phyloP scores from a whole-genome alignment of 2,797 vertebrate genomes.

The Todus mexicanus region DNA sequence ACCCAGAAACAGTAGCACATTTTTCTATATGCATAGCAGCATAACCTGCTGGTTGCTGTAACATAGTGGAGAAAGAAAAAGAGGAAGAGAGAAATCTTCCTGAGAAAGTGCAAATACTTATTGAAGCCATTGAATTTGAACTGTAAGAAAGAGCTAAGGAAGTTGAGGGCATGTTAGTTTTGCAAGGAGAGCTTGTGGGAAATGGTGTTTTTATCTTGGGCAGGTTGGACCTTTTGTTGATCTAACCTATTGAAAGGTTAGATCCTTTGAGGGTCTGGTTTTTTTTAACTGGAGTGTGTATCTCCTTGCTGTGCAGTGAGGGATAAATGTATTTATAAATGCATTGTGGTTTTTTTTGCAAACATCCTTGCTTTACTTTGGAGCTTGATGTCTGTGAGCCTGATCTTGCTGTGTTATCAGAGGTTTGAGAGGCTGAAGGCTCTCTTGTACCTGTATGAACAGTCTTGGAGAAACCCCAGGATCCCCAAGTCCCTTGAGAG shows the following conservation, averaged over 20 bases:
- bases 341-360: background rate
- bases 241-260: background rate
- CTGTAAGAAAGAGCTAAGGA: background rate
- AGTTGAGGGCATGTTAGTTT: background rate
- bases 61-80: background rate
- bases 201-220: rapidly evolving
- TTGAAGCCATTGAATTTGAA: background rate
- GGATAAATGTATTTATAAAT: rapidly evolving
- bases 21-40: background rate
- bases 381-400: background rate
- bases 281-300: background rate
- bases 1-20: background rate
- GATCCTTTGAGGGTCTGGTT: background rate
- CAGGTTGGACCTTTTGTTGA: background rate
- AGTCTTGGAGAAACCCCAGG: rapidly evolving
- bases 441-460: background rate
- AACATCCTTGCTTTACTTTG: background rate
- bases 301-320: background rate
- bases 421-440: background rate
- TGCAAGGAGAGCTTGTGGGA: background rate
- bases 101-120: background rate
- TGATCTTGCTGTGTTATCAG: background rate
- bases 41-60: background rate
- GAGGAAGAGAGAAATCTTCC: background rate
- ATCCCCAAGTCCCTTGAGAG: rapidly evolving